Base-by-base conservation (phyloP, 2,797 vertebrate species). In the Hapalemur alaotrensis region DNA sequence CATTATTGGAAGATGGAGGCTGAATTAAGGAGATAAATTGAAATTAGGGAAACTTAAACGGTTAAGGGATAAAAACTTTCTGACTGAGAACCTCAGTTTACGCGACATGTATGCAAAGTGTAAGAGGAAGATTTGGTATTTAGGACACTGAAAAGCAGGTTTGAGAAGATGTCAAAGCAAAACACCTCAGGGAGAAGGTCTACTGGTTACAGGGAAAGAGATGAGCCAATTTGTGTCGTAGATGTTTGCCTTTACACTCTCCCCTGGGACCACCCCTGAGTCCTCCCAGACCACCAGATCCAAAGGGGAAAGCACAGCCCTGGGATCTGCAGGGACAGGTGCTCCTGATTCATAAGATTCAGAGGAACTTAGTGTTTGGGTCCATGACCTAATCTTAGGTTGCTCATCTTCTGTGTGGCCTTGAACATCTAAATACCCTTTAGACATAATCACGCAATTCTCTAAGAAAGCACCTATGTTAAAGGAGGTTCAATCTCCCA, bases 391-490 rank as follows among this genome's bases (percentile, higher is more conserved):
- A 92, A 94, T 70, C 54, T 61, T 69, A 70, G 52, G 59, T 18
- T 91, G 82, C 69, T 95, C 79, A 87, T 57, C 94, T 95, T 89
- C 63, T 88, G 38, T 41, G n/a, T 72, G 86, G 65, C 43, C 48
- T 83, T 91, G 23, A 86, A 63, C 23, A 72, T 8, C 38, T 81
- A 92, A 84, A 72, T 83, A 72, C 69, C 14, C 95, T 95, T 67
- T 35, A 93, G 63, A 89, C 15, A n/a, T 63, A 94, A 87, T 88
- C 50, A 72, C 52, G 75, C 65, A 78, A 54, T 85, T 94, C 95
- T 84, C 84, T 93, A 93, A 96, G 83, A 96, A 89, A 91, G 78
- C 11, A 75, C 65, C 87, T 65, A 83, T 38, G 28, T 97, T 85
- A 92, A 97, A 70, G 85, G 59, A 95, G 48, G 30, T 22, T 95